Conservation (phyloP, 2,888 invertebrate species). For the Epiblema foenella region DNA sequence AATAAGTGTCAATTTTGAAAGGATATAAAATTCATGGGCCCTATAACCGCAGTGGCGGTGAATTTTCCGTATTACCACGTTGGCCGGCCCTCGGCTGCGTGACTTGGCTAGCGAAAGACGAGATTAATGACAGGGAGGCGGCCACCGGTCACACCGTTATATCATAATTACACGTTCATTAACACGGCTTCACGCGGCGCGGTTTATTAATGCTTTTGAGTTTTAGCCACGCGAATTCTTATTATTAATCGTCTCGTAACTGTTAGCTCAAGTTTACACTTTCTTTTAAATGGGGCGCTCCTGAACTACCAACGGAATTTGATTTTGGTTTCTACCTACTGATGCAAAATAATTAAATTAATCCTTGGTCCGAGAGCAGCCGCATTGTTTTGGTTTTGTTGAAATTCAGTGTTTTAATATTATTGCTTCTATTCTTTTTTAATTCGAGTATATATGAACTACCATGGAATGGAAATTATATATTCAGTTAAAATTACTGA, state of each 20-base stretch:
- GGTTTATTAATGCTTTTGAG: conserved; percentile 11
- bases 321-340: too few relatives aligned
- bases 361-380: too few relatives aligned
- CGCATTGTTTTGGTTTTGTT: too few relatives aligned
- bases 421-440: too few relatives aligned
- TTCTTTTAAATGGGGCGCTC: not conserved
- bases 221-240: conserved; percentile 12
- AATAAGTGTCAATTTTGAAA: conserved; percentile 38
- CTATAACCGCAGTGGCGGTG: conserved; percentile 25
- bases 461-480: too few relatives aligned
- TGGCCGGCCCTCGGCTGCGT: conserved; percentile 59
- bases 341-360: too few relatives aligned
- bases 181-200: conserved; percentile 27
- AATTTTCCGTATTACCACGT: conserved; percentile 62
- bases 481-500: too few relatives aligned
- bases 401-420: too few relatives aligned
- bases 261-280: not conserved
- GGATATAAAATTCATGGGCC: conserved; percentile 37
- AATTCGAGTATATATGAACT: too few relatives aligned
- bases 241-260: not conserved
- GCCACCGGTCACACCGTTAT: conserved; percentile 59
- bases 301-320: not conserved
- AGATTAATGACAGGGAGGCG: conserved; percentile 79
- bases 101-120: conserved; percentile 73
- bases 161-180: conserved; percentile 44